Evolutionary conservation across 2,888 invertebrate genomes (phyloP).

Genomic region (Scrobipalpa atriplicella): DNA sequence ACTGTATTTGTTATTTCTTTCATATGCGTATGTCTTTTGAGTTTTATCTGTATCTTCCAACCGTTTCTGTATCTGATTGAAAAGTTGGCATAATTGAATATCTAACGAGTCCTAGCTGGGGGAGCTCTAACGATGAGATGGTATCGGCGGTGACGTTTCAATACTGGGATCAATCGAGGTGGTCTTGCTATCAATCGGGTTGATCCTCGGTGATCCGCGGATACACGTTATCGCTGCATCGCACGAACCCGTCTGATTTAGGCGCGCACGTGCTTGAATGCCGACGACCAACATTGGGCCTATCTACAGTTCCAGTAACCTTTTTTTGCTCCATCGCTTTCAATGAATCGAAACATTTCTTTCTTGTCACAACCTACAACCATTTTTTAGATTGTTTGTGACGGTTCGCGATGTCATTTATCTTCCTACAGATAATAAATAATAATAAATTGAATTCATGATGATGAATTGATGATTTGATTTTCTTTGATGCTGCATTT

Average conservation of each 20-base stretch:
- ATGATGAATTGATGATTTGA: slow-evolving; percentile 11
- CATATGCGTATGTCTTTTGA: slow-evolving; percentile 51
- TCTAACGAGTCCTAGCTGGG: slow-evolving; percentile 47
- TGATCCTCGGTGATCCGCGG: slow-evolving; percentile 35
- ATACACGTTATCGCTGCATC: slow-evolving; percentile 50
- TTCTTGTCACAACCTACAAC: neutral
- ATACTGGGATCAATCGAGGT: slow-evolving; percentile 69
- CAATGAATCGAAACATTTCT: slow-evolving; percentile 9
- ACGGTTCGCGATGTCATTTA: slow-evolving; percentile 18
- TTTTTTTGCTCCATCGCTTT: slow-evolving; percentile 4
- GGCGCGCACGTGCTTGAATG: slow-evolving; percentile 22
- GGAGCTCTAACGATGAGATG: slow-evolving; percentile 74
- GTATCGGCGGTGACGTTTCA: slow-evolving; percentile 78
- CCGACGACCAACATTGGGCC: slow-evolving; percentile 5
- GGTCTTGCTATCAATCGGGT: slow-evolving; percentile 49
- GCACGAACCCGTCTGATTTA: slow-evolving; percentile 43
- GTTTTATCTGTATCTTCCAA: slow-evolving; percentile 47
- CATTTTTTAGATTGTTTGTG: neutral
- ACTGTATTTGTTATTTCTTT: slow-evolving; percentile 44
- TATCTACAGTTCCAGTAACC: neutral
- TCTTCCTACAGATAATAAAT: slow-evolving; percentile 7
- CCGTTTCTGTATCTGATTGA: slow-evolving; percentile 64
- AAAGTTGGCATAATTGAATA: slow-evolving; percentile 75
- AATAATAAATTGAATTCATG: slow-evolving; percentile 1
- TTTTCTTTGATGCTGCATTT: neutral